Base-by-base conservation (phyloP, 2,888 invertebrate species). In the Thumatha senex region DNA sequence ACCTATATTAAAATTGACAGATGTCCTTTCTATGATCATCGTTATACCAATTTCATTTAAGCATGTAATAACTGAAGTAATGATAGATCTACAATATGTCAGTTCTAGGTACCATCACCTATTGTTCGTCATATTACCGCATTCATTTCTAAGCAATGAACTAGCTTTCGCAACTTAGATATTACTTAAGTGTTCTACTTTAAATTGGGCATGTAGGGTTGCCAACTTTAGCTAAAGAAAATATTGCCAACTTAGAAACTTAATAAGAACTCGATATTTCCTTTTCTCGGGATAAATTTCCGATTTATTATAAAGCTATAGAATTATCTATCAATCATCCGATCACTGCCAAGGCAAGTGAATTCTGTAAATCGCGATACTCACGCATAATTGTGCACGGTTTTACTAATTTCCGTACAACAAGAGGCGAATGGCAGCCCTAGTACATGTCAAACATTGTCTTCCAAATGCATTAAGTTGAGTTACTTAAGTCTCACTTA, bases 101-200 rank as follows among this genome's bases (percentile, higher is more conserved):
- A 61, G 65, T 40, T 24, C 18, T 24, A 24, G 12, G 15, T 30
- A 12, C 12, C 46, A 53, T 66, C 53, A 53, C 53, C 56, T 12
- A 61, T 54, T 71, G 65, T 67, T 47, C 54, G 44, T 58, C 59
- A 66, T 62, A 63, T 63, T 60, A 61, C 58, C 45, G 61, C 58
- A 63, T 43, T 56, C 59, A 62, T 63, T 61, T 54, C 44, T 57
- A 55, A 58, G 54, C 56, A 60, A 53, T 36, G 40, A 24, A 48
- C 46, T 58, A 56, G 53, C 64, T 74, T 72, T 67, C 63, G 55
- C 64, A 72, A 72, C 49, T 14, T 24, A 24, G 18, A 24, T 29
- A 40, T 66, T 58, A 61, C 65, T 66, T 69, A 67, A 72, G 57
- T 48, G 67, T 63, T 62, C 67, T 40, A 65, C 56, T 73, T 74